Conservation (phyloP, 2,113 vertebrate species). For the Calypte anna region DNA sequence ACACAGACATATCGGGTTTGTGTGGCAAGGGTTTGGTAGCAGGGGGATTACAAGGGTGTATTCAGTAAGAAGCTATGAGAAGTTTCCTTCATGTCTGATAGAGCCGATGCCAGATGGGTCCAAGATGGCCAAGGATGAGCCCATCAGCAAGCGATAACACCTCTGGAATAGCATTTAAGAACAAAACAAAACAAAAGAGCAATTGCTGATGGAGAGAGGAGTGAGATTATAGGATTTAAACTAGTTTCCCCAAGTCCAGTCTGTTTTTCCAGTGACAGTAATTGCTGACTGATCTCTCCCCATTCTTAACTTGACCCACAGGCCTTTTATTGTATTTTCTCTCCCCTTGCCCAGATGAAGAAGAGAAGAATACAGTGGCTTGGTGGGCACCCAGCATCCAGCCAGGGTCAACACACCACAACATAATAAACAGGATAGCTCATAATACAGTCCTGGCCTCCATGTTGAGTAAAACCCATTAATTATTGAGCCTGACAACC, state of each 20-base stretch:
- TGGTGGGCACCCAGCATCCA: neutral
- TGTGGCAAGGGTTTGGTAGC: neutral
- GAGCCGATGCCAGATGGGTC: neutral
- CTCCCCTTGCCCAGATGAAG: too few relatives aligned
- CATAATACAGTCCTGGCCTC: neutral
- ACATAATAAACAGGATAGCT: neutral
- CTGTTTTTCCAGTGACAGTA: neutral
- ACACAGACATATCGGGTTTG: neutral
- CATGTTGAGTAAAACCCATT: rapidly evolving
- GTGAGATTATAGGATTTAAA: neutral
- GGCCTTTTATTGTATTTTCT: neutral
- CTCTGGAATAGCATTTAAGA: too few relatives aligned
- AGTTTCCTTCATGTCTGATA: neutral
- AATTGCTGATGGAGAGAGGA: too few relatives aligned
- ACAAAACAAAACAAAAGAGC: too few relatives aligned
- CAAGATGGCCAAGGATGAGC: neutral
- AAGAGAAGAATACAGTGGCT: neutral
- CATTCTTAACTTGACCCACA: neutral
- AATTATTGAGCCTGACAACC: neutral
- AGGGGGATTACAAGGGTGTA: too few relatives aligned
- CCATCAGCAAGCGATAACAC: too few relatives aligned
- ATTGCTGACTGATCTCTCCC: neutral
- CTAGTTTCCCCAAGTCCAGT: neutral
- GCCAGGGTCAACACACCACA: neutral
- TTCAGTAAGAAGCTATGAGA: neutral